These are phyloP conservation scores for Agriopis leucophaearia DNA, from an alignment of 2,888 invertebrate genomes.

Conservation along the genomic window DNA sequence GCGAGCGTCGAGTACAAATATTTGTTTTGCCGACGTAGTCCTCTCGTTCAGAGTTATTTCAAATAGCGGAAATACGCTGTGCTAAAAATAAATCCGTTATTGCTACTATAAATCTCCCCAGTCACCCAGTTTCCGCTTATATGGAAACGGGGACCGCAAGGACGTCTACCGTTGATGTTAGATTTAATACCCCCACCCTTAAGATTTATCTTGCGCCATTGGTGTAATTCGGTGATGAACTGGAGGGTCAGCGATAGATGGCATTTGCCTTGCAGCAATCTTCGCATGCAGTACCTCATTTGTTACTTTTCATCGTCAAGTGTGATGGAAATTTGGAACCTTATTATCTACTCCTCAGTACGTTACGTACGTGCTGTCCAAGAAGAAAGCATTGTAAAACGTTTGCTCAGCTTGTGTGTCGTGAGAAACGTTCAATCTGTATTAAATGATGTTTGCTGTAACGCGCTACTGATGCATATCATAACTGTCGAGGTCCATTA, in stretches of 20 bases:
- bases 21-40: constrained; percentile 46
- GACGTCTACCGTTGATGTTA: constrained; percentile 51
- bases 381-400: not conserved
- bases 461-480: constrained; percentile 19
- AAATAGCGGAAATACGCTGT: constrained; percentile 50
- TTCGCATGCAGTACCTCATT: not conserved
- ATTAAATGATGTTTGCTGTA: constrained; percentile 13
- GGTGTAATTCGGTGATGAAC: constrained; percentile 30
- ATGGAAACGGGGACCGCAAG: constrained; percentile 65
- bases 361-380: not conserved
- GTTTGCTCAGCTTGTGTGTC: not conserved
- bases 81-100: constrained; percentile 70
- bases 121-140: constrained; percentile 73
- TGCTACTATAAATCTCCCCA: constrained; percentile 68
- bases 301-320: not conserved
- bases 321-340: not conserved
- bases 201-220: constrained; percentile 32
- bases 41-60: constrained; percentile 56
- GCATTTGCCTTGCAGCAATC: constrained; percentile 4
- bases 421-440: constrained; percentile 14
- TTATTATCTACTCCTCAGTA: not conserved
- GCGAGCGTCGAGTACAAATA: constrained; percentile 46
- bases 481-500: constrained; percentile 21
- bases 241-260: constrained; percentile 21
- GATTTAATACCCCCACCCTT: constrained; percentile 30